Conservation (phyloP, 2,797 vertebrate genomes). For the Luscinia luscinia region DNA sequence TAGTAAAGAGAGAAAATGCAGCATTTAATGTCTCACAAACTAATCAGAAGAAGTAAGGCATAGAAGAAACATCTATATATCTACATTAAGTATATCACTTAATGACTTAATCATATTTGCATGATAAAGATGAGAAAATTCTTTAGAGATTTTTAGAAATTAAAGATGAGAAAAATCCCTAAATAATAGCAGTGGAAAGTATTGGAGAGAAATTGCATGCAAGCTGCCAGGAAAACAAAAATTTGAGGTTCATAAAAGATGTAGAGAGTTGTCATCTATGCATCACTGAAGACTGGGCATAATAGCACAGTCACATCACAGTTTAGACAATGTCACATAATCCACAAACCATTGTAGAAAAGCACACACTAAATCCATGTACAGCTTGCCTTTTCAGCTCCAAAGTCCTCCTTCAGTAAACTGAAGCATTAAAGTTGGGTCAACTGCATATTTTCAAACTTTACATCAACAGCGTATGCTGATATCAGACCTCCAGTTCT, state of each 20-base stretch:
- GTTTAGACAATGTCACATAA: constrained; percentile 17
- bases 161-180: not conserved
- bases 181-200: not conserved
- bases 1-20: not conserved
- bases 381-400: not conserved
- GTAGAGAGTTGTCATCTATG: not conserved
- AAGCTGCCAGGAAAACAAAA: not conserved
- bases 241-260: not conserved
- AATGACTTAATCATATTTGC: constrained; percentile 61
- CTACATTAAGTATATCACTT: constrained; percentile 5
- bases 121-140: constrained; percentile 13
- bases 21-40: constrained; percentile 16
- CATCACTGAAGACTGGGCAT: not conserved
- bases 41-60: constrained; percentile 55
- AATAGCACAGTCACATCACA: not conserved
- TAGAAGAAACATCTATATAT: not conserved
- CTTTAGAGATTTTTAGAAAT: too few relatives aligned
- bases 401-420: not conserved
- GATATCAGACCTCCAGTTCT: not conserved
- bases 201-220: not conserved
- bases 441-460: constrained; percentile 12
- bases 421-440: not conserved
- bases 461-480: not conserved
- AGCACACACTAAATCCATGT: not conserved
- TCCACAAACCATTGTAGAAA: not conserved